These are phyloP conservation scores for Chaetura pelagica DNA, from an alignment of 2,113 vertebrate genomes.

Conservation along the genomic window DNA sequence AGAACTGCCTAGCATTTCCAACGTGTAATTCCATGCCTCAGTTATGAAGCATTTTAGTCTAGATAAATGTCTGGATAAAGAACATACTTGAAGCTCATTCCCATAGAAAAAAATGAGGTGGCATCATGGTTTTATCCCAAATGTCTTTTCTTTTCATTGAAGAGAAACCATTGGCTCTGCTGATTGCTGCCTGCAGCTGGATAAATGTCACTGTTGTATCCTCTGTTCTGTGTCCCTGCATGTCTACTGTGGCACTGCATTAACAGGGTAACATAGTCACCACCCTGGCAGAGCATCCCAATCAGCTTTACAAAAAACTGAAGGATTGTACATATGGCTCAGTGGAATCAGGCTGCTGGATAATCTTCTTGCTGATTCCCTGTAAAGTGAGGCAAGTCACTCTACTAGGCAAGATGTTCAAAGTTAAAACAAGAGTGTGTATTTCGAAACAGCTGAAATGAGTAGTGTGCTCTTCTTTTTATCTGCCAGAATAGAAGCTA, in stretches of 20 bases:
- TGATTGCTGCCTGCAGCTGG: background rate
- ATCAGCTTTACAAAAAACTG: background rate
- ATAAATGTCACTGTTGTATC: background rate
- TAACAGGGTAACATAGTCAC: background rate
- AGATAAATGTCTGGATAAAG: background rate
- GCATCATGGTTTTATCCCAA: background rate
- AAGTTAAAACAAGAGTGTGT: rapidly evolving
- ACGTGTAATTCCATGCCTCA: background rate
- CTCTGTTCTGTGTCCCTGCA: background rate
- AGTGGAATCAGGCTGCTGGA: background rate
- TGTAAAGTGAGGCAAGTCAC: background rate
- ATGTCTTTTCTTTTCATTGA: background rate
- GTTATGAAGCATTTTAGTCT: slow-evolving; percentile 9
- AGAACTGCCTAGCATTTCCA: background rate
- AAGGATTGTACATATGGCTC: background rate
- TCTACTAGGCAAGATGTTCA: rapidly evolving
- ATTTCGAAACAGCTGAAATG: background rate
- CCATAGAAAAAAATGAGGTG: slow-evolving; percentile 1
- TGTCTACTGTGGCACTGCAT: too few species aligned
- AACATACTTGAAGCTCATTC: background rate
- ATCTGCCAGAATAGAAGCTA: background rate
- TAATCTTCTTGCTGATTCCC: background rate
- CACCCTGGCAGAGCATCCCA: background rate
- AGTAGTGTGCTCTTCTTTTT: background rate
- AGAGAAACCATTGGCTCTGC: background rate